These are phyloP conservation scores for Ophioderma brevispina DNA, from an alignment of 35 echinoderm and acorn worm species.

Conservation along the genomic window DNA sequence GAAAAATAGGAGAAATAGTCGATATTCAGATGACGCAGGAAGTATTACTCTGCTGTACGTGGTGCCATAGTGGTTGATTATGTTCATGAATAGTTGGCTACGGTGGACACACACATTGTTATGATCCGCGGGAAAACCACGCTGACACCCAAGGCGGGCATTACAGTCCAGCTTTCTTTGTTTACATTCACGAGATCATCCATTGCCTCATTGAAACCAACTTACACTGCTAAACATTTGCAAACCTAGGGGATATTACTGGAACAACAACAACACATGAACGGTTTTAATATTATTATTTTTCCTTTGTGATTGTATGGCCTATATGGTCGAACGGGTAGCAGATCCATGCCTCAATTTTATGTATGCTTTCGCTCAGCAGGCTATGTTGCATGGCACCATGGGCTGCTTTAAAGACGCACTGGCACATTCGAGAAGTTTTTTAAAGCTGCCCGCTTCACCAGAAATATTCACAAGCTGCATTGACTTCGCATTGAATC, in stretches of 20 bases:
- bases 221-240: neutral
- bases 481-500: too few relatives aligned
- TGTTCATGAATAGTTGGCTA: neutral
- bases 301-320: conserved; percentile 19
- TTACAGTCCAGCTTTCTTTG: neutral
- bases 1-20: neutral
- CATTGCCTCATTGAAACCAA: too few relatives aligned
- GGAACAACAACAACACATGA: neutral
- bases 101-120: neutral
- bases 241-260: too few relatives aligned
- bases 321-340: neutral
- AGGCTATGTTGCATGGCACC: conserved; percentile 86
- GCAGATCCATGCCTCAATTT: conserved; percentile 24
- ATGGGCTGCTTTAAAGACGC: conserved; percentile 99
- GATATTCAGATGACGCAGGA: neutral
- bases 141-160: neutral
- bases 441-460: conserved; percentile 96
- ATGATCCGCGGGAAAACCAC: neutral
- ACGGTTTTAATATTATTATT: neutral
- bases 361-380: conserved; percentile 25
- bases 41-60: neutral
- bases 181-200: conserved; percentile 4
- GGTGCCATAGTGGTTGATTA: conserved; percentile 13
- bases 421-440: conserved; percentile 87
- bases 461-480: too few relatives aligned